Evolutionary conservation across 2,113 vertebrate genomes (phyloP), one percentile per base, ranked within the genome.

Genomic region (Sinosuthora webbiana): DNA sequence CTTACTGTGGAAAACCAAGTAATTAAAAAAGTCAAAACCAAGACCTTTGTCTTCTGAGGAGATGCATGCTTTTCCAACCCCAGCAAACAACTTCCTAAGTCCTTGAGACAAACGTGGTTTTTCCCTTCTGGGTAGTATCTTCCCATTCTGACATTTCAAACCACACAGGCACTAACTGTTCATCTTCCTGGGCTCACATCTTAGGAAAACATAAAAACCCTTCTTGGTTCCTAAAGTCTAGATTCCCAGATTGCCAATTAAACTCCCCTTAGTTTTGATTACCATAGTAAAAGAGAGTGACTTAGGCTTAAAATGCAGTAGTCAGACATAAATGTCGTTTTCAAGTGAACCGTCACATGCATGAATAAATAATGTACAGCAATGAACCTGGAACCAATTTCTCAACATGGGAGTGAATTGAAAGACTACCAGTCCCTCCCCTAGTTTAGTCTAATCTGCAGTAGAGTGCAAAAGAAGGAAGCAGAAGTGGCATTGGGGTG

Each of bases 21-120:
- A 49, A 92, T 84, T 93, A 93, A 68, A 89, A 78, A 60, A 78
- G 83, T 91, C 77, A 87, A 92, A 92, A 94, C 33, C 39, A 68
- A 65, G 52, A 88, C 64, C 49, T 52, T 63, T 82, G 78, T 57
- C 41, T 77, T 68, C 42, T 50, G 65, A 89, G 57, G 60, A 3
- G 2, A 86, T 16, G 16, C 8, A 33, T 41, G 31, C 53, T 75
- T 70, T 67, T 65, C 77, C 52, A 67, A 84, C 39, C 41, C 53
- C 68, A 65, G 39, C 41, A 88, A 74, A 39, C 31, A 91, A 45
- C 44, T 63, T 53, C 3, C 1, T 45, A 56, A 60, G 13, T 71
- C 37, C 75, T 67, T 3, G 3, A 64, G 49, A 62, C 35, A 47
- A 59, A 53, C 10, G 2, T 2, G 0, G 0, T 31, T 57, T 33